These are phyloP conservation scores for Tinea trinotella DNA, from an alignment of 2,888 invertebrate species.

Conservation along the genomic window DNA sequence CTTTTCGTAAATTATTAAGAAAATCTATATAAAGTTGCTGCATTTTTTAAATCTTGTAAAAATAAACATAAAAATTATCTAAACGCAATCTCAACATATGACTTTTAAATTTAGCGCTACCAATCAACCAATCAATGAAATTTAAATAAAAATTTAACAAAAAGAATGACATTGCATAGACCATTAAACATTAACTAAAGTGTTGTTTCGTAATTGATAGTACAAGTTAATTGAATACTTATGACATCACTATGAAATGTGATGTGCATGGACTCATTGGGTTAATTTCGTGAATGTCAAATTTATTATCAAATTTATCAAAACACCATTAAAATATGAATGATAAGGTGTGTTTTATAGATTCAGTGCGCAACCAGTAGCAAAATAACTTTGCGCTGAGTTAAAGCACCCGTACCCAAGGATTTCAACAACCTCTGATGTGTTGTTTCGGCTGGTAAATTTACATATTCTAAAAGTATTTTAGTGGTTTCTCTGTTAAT, in stretches of 20 bases:
- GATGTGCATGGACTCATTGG: background rate
- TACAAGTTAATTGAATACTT: background rate
- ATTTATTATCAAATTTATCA: constrained; percentile 44
- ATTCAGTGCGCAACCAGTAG: background rate
- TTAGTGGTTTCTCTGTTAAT: background rate
- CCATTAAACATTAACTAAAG: too few relatives aligned
- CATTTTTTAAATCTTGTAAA: background rate
- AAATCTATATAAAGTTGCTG: background rate
- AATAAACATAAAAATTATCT: too few relatives aligned
- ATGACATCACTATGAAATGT: background rate
- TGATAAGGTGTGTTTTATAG: constrained; percentile 39
- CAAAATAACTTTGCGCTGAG: background rate
- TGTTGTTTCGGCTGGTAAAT: constrained; percentile 8
- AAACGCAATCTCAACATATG: too few relatives aligned
- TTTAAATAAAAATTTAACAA: too few relatives aligned
- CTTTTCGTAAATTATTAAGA: constrained; percentile 28
- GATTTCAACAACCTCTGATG: background rate
- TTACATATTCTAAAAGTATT: background rate
- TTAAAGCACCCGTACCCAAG: background rate
- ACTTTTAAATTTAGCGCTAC: background rate
- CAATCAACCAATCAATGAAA: too few relatives aligned
- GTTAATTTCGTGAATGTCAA: background rate
- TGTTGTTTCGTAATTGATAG: too few relatives aligned
- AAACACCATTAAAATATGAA: constrained; percentile 52
- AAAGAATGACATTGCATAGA: too few relatives aligned